Evolutionary conservation across 2,888 invertebrate species (phyloP).

Genomic region (Tetragnatha montana): DNA sequence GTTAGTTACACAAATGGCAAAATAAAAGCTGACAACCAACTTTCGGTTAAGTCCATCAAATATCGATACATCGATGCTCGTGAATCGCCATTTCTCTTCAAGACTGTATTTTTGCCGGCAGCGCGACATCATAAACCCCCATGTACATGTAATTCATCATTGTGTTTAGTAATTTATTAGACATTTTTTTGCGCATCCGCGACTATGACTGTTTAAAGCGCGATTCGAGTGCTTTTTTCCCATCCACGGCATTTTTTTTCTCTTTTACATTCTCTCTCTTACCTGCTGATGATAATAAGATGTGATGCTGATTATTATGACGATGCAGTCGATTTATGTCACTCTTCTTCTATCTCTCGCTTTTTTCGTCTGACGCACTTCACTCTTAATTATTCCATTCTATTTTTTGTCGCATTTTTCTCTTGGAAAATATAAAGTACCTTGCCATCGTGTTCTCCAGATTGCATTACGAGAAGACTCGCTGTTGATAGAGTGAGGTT

Average conservation of each 20-base stretch:
- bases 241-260: constrained; percentile 42
- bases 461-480: too few relatives aligned
- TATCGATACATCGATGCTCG: too few relatives aligned
- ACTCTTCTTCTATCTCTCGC: constrained; percentile 60
- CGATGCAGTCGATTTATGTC: constrained; percentile 55
- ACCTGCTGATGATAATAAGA: constrained; percentile 49
- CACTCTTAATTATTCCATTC: constrained; percentile 56
- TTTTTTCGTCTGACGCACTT: constrained; percentile 56
- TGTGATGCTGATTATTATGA: constrained; percentile 24
- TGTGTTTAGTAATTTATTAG: constrained; percentile 71
- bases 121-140: constrained; percentile 61
- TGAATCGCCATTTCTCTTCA: too few relatives aligned
- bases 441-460: too few relatives aligned
- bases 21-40: too few relatives aligned
- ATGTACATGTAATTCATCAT: constrained; percentile 71
- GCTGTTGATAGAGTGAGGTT: too few relatives aligned
- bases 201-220: constrained; percentile 62
- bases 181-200: constrained; percentile 66
- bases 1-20: too few relatives aligned
- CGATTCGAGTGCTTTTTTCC: constrained; percentile 67
- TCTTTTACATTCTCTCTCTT: constrained; percentile 5
- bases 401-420: neutral
- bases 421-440: neutral
- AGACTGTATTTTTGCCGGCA: neutral
- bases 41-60: too few relatives aligned